Conservation (phyloP, 2,113 vertebrate genomes). For the Pao palembangensis region DNA sequence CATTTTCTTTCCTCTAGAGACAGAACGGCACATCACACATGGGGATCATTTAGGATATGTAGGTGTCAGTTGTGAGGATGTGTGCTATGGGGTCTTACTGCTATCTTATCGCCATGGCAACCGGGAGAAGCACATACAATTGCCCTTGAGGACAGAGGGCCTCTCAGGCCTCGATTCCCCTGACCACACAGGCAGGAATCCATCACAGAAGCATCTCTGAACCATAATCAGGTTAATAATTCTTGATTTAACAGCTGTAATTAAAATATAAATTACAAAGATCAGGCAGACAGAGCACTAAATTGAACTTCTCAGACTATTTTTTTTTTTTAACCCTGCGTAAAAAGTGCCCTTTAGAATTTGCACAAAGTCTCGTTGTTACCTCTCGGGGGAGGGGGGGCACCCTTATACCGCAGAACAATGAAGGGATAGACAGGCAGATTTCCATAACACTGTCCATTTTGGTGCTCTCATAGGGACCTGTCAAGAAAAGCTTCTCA, state of each 20-base stretch:
- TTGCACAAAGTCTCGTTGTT: constrained; percentile 11
- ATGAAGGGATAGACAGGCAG: constrained; percentile 56
- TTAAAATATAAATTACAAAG: background rate
- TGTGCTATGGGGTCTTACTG: constrained; percentile 14
- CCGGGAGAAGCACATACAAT: constrained; percentile 25
- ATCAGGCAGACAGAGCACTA: background rate
- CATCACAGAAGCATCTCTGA: background rate
- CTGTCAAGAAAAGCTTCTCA: constrained; percentile 39
- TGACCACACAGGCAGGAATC: constrained; percentile 9
- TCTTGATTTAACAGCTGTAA: background rate
- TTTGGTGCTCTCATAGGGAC: constrained; percentile 41
- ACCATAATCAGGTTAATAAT: background rate
- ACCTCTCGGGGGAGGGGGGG: constrained; percentile 12
- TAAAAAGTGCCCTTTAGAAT: constrained; percentile 1
- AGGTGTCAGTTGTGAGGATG: constrained; percentile 6
- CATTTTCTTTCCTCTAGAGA: constrained; percentile 2
- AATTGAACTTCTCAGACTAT: no score
- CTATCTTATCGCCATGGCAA: constrained; percentile 48
- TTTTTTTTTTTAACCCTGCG: no score
- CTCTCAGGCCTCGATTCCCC: constrained; percentile 16
- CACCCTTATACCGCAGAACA: constrained; percentile 51
- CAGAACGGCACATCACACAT: background rate
- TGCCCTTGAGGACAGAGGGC: constrained; percentile 53
- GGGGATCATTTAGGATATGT: background rate
- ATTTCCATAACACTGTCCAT: constrained; percentile 66